These are phyloP conservation scores for Psilanteris sp. DNA, from an alignment of 1,140 invertebrate species.

Conservation along the genomic window DNA sequence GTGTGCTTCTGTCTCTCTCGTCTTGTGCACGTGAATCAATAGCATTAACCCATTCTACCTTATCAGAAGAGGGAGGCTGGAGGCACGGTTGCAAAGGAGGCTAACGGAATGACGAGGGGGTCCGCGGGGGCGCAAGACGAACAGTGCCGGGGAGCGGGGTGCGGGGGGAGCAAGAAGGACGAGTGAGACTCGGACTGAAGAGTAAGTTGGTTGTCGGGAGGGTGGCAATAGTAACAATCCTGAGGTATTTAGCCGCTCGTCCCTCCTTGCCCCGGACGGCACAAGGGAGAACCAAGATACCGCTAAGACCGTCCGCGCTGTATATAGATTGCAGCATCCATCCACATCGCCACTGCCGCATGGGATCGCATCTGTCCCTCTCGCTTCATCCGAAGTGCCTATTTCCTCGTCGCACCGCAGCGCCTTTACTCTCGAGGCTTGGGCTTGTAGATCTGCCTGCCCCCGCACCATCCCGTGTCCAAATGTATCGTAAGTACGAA, in stretches of 20 bases:
- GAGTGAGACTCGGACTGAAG: slow-evolving; percentile 61
- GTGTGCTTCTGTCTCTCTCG: slow-evolving; percentile 55
- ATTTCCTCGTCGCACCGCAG: slow-evolving; percentile 49
- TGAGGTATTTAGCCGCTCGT: slow-evolving; percentile 80
- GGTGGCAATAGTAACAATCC: slow-evolving; percentile 80
- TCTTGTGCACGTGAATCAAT: slow-evolving; percentile 80
- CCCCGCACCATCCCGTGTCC: slow-evolving; percentile 49
- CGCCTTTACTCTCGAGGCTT: slow-evolving; percentile 58
- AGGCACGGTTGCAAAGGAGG: slow-evolving; percentile 62
- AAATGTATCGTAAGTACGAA: slow-evolving; percentile 65
- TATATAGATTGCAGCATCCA: slow-evolving; percentile 74
- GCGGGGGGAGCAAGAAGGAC: slow-evolving; percentile 58
- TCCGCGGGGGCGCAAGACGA: slow-evolving; percentile 42
- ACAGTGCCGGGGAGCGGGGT: slow-evolving; percentile 37
- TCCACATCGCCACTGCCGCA: slow-evolving; percentile 71
- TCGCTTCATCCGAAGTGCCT: slow-evolving; percentile 38
- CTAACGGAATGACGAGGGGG: slow-evolving; percentile 58
- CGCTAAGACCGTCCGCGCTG: slow-evolving; percentile 77
- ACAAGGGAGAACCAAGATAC: slow-evolving; percentile 77
- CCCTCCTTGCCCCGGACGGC: slow-evolving; percentile 70
- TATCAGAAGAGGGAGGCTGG: slow-evolving; percentile 74
- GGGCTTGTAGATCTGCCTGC: slow-evolving; percentile 51
- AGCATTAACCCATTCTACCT: slow-evolving; percentile 80
- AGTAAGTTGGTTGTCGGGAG: slow-evolving; percentile 68
- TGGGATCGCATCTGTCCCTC: slow-evolving; percentile 63